Conservation (phyloP, 2,113 vertebrate species). For the Seriola quinqueradiata region DNA sequence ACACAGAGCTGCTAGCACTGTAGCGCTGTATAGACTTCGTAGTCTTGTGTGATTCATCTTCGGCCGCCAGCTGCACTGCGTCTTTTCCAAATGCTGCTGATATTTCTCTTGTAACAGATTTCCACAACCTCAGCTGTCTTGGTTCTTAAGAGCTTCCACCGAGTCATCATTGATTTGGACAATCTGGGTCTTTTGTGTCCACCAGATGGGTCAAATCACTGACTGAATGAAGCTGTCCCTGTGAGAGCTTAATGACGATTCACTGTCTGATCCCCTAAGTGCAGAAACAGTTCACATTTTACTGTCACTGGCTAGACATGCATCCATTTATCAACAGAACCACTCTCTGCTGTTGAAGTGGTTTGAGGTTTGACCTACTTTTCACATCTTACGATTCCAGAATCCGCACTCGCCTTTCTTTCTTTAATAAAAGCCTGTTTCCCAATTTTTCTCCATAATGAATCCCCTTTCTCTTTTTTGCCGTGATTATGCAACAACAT, state of each 20-base stretch:
- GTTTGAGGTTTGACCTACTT: constrained; percentile 76
- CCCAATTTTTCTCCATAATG: constrained; percentile 20
- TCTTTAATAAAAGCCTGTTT: constrained; percentile 28
- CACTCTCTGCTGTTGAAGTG: constrained; percentile 37
- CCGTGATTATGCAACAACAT: constrained; percentile 52
- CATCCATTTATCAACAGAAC: constrained; percentile 61
- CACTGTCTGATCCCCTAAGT: constrained; percentile 47
- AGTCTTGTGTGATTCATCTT: background rate
- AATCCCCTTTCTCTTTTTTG: constrained; percentile 22
- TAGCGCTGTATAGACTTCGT: background rate
- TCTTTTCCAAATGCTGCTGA: constrained; percentile 4
- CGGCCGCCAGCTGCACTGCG: background rate
- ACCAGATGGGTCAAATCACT: constrained; percentile 47
- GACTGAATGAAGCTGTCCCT: constrained; percentile 20
- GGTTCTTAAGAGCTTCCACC: constrained; percentile 19
- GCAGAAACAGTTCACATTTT: constrained; percentile 43
- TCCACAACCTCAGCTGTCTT: constrained; percentile 9
- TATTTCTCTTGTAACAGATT: constrained; percentile 1
- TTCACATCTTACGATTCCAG: constrained; percentile 36
- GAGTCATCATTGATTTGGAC: constrained; percentile 48
- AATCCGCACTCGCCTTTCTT: constrained; percentile 20
- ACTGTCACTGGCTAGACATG: constrained; percentile 27
- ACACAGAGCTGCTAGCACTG: background rate
- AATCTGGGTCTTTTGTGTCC: constrained; percentile 57
- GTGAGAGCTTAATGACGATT: constrained; percentile 43